Percentiles rank a stretch among this genome's conserved stretches.
Conservation (phyloP, 2,113 vertebrate species). For the Otus sunia region DNA sequence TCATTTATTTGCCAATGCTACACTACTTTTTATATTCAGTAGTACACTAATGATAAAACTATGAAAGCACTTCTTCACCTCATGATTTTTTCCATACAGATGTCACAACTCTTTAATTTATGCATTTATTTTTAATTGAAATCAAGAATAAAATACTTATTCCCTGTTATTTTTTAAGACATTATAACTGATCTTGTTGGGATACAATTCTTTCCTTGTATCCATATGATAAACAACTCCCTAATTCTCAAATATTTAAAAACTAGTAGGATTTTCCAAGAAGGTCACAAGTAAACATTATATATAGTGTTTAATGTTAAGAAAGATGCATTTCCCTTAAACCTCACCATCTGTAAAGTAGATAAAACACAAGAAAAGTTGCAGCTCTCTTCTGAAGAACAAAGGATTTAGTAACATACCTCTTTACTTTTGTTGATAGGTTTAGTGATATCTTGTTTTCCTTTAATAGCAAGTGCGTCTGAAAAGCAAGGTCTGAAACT, state of each 20-base stretch:
- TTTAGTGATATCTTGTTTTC: constrained; percentile 9
- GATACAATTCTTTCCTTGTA: background rate
- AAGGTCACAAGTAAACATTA: background rate
- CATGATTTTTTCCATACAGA: background rate
- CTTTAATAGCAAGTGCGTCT: constrained; percentile 9
- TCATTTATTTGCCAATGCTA: background rate
- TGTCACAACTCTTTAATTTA: background rate
- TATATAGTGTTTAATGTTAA: background rate
- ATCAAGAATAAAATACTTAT: background rate
- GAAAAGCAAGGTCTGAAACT: background rate
- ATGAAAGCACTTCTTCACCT: background rate
- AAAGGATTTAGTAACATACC: background rate
- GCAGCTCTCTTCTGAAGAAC: background rate
- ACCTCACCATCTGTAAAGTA: background rate
- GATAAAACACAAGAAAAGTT: background rate
- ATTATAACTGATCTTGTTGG: background rate
- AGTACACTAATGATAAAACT: background rate
- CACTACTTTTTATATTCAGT: background rate
- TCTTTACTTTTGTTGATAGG: background rate
- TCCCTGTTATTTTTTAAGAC: background rate
- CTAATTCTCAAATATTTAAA: background rate
- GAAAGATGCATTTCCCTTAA: background rate
- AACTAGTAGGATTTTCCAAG: background rate
- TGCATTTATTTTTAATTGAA: background rate
- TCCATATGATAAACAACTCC: background rate